Conservation (phyloP, 2,113 vertebrate species). For the Mesitornis unicolor region DNA sequence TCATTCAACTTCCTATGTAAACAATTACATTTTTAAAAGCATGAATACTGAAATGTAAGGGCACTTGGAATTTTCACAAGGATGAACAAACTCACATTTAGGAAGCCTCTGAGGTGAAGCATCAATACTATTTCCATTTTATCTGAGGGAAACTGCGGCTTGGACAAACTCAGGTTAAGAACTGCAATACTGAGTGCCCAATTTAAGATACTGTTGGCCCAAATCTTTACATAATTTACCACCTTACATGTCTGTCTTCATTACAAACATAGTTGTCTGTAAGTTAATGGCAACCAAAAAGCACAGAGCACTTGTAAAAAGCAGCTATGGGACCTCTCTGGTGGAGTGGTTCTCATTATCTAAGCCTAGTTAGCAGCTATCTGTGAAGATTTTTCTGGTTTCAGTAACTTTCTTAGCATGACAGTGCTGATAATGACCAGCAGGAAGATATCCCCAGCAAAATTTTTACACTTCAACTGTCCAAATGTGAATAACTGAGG, state of each 20-base stretch:
- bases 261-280: rapidly evolving
- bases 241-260: neutral
- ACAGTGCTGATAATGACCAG: neutral
- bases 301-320: neutral
- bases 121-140: neutral
- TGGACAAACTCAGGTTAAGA: neutral
- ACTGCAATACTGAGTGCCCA: neutral
- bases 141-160: neutral
- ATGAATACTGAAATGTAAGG: neutral
- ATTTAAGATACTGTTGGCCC: neutral
- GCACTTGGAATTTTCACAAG: neutral
- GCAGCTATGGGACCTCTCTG: neutral
- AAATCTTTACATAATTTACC: neutral
- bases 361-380: neutral
- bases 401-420: neutral
- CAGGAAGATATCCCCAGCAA: neutral
- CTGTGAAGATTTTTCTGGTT: neutral
- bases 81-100: neutral
- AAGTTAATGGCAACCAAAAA: neutral
- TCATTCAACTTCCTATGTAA: neutral
- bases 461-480: neutral
- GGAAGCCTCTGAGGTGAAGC: neutral
- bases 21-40: neutral
- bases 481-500: neutral
- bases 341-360: neutral